Evolutionary conservation across 1,140 invertebrate genomes (phyloP).

Genomic region (Nasonia giraulti): DNA sequence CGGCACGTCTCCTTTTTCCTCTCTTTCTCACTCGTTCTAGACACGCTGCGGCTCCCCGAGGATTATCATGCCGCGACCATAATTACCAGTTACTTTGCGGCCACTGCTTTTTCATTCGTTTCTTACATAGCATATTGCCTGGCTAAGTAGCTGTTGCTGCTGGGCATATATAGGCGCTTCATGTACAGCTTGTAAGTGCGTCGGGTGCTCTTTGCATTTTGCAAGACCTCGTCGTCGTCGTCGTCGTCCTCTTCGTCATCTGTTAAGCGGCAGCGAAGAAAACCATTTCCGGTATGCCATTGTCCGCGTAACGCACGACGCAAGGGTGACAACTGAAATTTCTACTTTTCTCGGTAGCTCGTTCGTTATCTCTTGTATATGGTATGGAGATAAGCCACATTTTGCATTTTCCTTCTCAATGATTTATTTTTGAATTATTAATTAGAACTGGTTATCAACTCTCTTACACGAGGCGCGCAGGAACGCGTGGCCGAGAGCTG

Average conservation of each 20-base stretch:
- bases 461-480: no score
- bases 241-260: neutral
- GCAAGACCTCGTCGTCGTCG: neutral
- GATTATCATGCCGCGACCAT: constrained; percentile 47
- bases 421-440: neutral
- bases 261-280: neutral
- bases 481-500: neutral
- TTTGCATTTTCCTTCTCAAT: neutral
- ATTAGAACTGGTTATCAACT: neutral
- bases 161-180: neutral
- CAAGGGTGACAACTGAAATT: constrained; percentile 16
- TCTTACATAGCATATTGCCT: constrained; percentile 7
- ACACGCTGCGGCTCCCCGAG: constrained; percentile 28
- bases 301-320: neutral
- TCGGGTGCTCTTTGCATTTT: constrained; percentile 7
- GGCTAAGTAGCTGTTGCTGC: constrained; percentile 12
- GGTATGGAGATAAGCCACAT: neutral
- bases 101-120: constrained; percentile 46
- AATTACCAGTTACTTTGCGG: constrained; percentile 45
- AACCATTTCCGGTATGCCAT: constrained; percentile 26
- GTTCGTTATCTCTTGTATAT: neutral
- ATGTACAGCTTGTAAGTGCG: neutral
- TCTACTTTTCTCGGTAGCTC: neutral
- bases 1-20: neutral
- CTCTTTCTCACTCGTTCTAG: neutral